Base-by-base conservation (phyloP, 1,140 invertebrate genomes). In the Heliconius nattereri region DNA sequence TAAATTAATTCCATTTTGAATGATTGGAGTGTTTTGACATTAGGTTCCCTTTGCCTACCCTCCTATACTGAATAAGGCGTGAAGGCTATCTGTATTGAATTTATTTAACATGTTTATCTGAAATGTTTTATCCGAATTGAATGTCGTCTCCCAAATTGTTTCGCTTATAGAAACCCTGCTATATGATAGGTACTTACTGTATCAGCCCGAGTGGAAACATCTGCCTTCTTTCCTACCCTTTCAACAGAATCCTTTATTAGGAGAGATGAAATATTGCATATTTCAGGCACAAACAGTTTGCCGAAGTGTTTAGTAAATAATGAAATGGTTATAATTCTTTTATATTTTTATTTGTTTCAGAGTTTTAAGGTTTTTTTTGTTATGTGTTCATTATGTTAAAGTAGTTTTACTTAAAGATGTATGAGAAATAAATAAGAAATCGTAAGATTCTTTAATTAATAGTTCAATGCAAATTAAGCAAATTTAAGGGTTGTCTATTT, bases 241-340 rank as follows among this genome's bases (percentile, higher is more conserved):
- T 84, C 73, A 71, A 73, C 60, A 73, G 83, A 86, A 86, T 86
- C 83, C 85, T 89, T 91, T 90, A 90, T 90, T 87, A 91, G 89
- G 84, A 85, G 81, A 54, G 75, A 71, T 89, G 85, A 90, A 88
- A 91, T 89, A 91, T 91, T 89, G 89, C 86, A 90, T 90, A 92
- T 90, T 87, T 87, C 84, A 79, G 85, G 83, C 81, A 76, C 88
- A 88, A 83, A 84, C 80, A 84, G 87, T 87, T 86, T 80, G 82
- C 84, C 76, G 79, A 80, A 52, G 76, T 73, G 49, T 78, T 83
- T 54, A 57, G 79, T 71, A 84, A 87, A 87, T 29, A 66, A 29
- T 26, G 26, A 66, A 66, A 66, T 26, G 3, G 23, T 29, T 66
- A 29, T 66, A 26, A 66, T 66, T 29, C 60, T 66, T 66, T 26